phyloP scores from a whole-genome alignment of 1,140 invertebrate genomes.

The Leptinotarsa undecemlineata region DNA sequence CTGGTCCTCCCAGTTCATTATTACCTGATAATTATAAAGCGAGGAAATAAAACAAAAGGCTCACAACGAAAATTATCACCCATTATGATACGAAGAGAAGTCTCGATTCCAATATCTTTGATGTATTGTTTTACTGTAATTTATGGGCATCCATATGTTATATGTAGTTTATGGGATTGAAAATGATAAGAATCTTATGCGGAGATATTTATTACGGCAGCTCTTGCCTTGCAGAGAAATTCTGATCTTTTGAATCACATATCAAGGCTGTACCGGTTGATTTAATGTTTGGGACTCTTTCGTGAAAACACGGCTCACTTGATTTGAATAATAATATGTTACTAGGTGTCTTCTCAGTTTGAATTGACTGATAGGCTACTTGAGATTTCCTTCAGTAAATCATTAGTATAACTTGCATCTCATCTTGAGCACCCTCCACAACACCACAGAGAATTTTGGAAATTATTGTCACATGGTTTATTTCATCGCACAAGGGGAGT shows the following conservation, averaged over 20 bases:
- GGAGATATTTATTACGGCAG: conserved; percentile 1
- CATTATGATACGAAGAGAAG: conserved; percentile 8
- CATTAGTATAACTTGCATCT: too few species aligned
- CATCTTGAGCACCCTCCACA: too few species aligned
- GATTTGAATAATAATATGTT: too few species aligned
- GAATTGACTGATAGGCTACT: too few species aligned
- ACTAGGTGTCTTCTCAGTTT: too few species aligned
- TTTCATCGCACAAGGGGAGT: too few species aligned
- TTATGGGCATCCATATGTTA: background rate
- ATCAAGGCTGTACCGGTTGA: background rate
- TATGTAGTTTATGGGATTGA: conserved; percentile 8
- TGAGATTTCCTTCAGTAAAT: too few species aligned
- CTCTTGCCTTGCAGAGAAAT: conserved; percentile 7
- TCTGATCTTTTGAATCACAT: background rate
- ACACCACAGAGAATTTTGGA: too few species aligned
- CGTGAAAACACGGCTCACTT: too few species aligned
- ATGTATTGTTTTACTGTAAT: conserved; percentile 6
- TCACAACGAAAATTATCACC: conserved; percentile 6
- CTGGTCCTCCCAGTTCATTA: conserved; percentile 5
- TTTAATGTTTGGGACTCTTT: background rate
- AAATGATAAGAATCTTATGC: conserved; percentile 3
- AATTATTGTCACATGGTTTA: too few species aligned
- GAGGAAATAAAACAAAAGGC: conserved; percentile 8
- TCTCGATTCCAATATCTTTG: conserved; percentile 5
- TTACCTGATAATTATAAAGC: conserved; percentile 6